phyloP scores from a whole-genome alignment of 2,888 invertebrate species.

The Lamellibrachia satsuma region DNA sequence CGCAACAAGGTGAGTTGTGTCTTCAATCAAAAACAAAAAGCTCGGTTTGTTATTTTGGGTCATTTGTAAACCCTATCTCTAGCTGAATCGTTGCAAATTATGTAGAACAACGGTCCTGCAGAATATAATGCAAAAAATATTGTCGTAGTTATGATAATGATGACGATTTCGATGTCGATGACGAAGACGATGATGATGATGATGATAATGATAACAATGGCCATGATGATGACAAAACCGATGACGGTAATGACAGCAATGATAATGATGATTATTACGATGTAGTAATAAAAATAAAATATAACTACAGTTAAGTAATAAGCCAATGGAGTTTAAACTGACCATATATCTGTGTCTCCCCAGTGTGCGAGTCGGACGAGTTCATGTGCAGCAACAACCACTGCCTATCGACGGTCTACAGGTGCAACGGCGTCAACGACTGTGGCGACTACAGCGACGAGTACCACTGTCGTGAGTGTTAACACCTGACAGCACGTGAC shows the following conservation, averaged over 20 bases:
- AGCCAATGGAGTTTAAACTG: neutral
- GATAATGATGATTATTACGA: too few species aligned
- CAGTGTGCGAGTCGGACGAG: constrained; percentile 29
- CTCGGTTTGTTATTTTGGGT: neutral
- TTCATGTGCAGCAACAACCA: constrained; percentile 30
- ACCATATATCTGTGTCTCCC: neutral
- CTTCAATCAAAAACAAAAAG: too few species aligned
- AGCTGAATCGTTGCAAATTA: neutral
- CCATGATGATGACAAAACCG: too few species aligned
- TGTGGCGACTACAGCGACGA: constrained; percentile 43
- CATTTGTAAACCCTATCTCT: neutral
- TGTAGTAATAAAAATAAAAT: neutral
- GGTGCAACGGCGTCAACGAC: constrained; percentile 36
- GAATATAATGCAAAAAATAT: neutral
- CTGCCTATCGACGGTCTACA: constrained; percentile 21
- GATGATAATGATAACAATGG: neutral
- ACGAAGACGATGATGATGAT: neutral
- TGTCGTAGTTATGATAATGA: neutral
- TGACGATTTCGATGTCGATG: neutral
- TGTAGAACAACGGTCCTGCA: neutral
- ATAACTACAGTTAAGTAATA: neutral
- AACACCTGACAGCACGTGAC: neutral
- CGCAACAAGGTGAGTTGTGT: neutral
- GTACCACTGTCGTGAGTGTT: constrained; percentile 59
- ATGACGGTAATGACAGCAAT: too few species aligned